Percentiles rank a stretch among this genome's conserved stretches.
These are phyloP conservation scores for Chamaetylas fuelleborni DNA, from an alignment of 2,113 vertebrate species.

Conservation along the genomic window DNA sequence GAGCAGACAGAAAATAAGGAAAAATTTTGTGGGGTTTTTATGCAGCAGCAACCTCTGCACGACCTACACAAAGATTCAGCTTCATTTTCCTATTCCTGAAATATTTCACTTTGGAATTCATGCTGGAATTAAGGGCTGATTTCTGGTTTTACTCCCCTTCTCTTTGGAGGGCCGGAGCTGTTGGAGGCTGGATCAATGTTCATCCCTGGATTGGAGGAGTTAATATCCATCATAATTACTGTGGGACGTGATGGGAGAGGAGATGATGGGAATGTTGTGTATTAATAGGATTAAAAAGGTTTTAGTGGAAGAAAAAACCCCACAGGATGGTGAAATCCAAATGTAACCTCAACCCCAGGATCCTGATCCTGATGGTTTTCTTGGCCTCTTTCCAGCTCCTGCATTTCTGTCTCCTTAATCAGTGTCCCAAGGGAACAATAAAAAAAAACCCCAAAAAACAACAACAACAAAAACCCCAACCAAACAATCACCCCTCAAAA, in stretches of 20 bases:
- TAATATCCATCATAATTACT: neutral
- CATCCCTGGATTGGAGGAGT: neutral
- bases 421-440: neutral
- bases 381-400: neutral
- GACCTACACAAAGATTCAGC: neutral
- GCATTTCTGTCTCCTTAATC: neutral
- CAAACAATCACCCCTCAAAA: neutral
- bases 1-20: no score
- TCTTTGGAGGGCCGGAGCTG: neutral
- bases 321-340: neutral
- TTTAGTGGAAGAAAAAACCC: neutral
- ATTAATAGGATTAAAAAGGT: neutral
- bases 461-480: neutral
- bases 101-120: accelerated
- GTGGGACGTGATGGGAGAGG: neutral
- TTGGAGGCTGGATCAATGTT: neutral
- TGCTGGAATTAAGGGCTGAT: neutral
- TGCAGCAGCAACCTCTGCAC: neutral
- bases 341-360: neutral
- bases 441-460: neutral
- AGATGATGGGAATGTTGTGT: neutral
- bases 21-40: neutral
- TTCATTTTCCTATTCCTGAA: neutral
- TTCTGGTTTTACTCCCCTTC: neutral
- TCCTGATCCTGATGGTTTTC: neutral